Evolutionary conservation across 2,113 vertebrate genomes (phyloP), one percentile per base, ranked within the genome.

Genomic region (Conger conger): DNA sequence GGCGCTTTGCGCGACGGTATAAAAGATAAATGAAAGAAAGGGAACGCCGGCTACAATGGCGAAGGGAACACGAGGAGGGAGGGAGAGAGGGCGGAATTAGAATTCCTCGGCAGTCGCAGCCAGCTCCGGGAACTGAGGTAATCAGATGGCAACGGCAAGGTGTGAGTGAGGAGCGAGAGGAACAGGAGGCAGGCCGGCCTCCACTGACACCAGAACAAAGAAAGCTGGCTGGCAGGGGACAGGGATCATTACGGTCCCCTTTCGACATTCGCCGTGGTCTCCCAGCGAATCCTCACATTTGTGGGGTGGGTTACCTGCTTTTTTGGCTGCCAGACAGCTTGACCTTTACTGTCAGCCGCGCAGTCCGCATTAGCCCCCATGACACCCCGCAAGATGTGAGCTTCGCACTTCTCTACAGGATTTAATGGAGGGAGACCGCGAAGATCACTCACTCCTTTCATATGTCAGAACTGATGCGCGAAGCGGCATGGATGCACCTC

Each of bases 301-400:
- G 85, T 36, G 84, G 85, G 45, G 45, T 50, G 80, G 38, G 80
- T 86, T 85, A 86, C 84, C 80, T 63, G 88, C 50, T 30, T 77
- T n/a, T 42, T 80, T 80, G 57, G 82, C 83, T 76, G 76, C 38
- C 81, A 79, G 82, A 85, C 86, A 85, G 82, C 86, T 40, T 81
- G 85, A 91, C 89, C 89, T 92, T 91, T 91, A 40, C 86, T 86
- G 82, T 87, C 87, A 86, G 83, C 82, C 81, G 54, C n/a, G 85
- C 73, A 27, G 81, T 36, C 35, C 57, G 68, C 36, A 40, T 78
- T 85, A 57, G 83, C 68, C 73, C 30, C 76, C 15, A 78, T 42
- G 54, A 76, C 40, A 76, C 16, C 60, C 60, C 15, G 42, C 42
- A 45, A 63, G 18, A 80, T 27, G 35, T 17, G 20, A 9, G 38